A percentile compares a stretch with the other conserved stretches of the same genome.
phyloP scores from a whole-genome alignment of 1,140 invertebrate species.

The Ruditapes philippinarum region DNA sequence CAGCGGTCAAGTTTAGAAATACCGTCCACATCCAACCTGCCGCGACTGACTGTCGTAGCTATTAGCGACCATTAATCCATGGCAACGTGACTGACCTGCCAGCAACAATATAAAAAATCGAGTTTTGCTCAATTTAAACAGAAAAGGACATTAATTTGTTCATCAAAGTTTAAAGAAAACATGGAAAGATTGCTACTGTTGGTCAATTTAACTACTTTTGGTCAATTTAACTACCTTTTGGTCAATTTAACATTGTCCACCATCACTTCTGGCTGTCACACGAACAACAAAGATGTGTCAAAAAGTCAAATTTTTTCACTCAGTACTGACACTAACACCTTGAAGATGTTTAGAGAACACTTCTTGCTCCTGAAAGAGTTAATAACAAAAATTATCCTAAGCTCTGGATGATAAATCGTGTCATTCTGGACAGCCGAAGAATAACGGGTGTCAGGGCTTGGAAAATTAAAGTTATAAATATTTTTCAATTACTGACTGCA shows the following conservation, averaged over 20 bases:
- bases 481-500: no score
- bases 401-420: neutral
- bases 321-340: conserved; percentile 8
- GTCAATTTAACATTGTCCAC: conserved; percentile 39
- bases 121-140: conserved; percentile 60
- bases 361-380: neutral
- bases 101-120: conserved; percentile 15
- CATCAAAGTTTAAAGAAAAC: conserved; percentile 24
- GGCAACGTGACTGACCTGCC: neutral
- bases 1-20: neutral
- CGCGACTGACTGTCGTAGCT: neutral
- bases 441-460: no score
- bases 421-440: neutral
- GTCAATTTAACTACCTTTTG: no score
- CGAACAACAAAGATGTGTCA: conserved; percentile 39
- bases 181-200: neutral
- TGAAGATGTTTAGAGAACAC: conserved; percentile 17
- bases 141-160: conserved; percentile 53
- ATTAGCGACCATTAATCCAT: conserved; percentile 45
- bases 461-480: no score
- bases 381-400: neutral
- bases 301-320: conserved; percentile 39
- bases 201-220: conserved; percentile 61
- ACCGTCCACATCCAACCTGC: neutral
- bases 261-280: conserved; percentile 34